Base-by-base conservation (phyloP, 2,888 invertebrate genomes). In the Lacanobia oleracea region DNA sequence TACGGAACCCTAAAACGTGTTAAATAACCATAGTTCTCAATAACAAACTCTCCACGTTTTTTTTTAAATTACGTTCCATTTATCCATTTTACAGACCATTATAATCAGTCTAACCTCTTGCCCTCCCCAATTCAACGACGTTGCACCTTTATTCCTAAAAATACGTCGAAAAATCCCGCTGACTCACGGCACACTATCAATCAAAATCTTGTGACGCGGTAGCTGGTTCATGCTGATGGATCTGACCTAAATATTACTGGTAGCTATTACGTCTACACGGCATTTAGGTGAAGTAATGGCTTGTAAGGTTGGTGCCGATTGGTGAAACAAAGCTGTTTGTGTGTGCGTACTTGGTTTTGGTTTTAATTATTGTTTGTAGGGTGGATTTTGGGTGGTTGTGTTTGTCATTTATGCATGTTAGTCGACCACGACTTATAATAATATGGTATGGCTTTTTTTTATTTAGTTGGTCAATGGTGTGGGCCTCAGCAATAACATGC, bases 241-340 rank as follows among this genome's bases (percentile, higher is more conserved):
- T 85, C 67, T 68, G 84, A 86, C 86, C 86, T 79, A 83, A 81
- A 86, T 86, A 84, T 82, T 77, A 77, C 78, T 69, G 45, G 73
- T 68, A 71, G 62, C 62, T 57, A 61, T 86, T 78, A 76, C 50
- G 54, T 27, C 60, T 76, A 72, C 74, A 67, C 37, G 65, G 51
- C 61, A 48, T 81, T 75, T 67, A 70, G 54, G 61, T 56, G 56
- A 56, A 60, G 72, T 77, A 76, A 82, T 79, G 56, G 33, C 18
- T 12, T 18, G 48, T 43, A 57, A 65, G 53, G 10, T 10, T 16
- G 54, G 53, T 48, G 51, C 21, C 54, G 27, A 62, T 53, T 63
- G 23, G 53, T 16, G 18, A 10, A 40, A 14, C 51, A 27, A 51
- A n/a, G 8, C 18, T 50, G 10, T 45, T 61, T 5, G 18, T 67